phyloP scores from a whole-genome alignment of 2,797 vertebrate genomes.

The Odontamblyopus lacepedii region DNA sequence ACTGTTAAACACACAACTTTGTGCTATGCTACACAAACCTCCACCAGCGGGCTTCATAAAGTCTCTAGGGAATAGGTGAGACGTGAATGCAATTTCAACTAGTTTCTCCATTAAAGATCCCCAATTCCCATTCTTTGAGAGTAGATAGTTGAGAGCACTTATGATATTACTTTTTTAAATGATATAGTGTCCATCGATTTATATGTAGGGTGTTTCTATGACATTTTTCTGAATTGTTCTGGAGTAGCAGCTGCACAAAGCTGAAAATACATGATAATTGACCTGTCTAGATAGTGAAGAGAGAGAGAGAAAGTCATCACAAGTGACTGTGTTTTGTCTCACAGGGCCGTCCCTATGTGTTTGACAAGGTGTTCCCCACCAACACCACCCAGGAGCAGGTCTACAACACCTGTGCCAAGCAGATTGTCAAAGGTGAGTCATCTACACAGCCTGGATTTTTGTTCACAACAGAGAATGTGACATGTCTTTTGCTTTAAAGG shows the following conservation, averaged over 20 bases:
- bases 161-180: not conserved
- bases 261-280: not conserved
- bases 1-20: not conserved
- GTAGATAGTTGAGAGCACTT: not conserved
- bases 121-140: not conserved
- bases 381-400: constrained; percentile 92
- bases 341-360: constrained; percentile 87
- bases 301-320: not conserved
- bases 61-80: constrained; percentile 20
- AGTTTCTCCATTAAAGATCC: not conserved
- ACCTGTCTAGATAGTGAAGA: not conserved
- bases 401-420: constrained; percentile 90
- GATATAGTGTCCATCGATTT: not conserved
- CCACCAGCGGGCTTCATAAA: constrained; percentile 16
- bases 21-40: constrained; percentile 16
- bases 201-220: not conserved
- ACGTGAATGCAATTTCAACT: constrained; percentile 34
- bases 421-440: constrained; percentile 90
- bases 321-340: constrained; percentile 46
- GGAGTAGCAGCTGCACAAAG: not conserved
- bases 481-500: too few relatives aligned
- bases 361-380: constrained; percentile 90
- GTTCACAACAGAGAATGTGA: not conserved
- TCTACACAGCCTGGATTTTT: not conserved
- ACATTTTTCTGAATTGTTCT: not conserved